Base-by-base conservation (phyloP, 2,888 invertebrate species). In the Nebria brevicollis region DNA sequence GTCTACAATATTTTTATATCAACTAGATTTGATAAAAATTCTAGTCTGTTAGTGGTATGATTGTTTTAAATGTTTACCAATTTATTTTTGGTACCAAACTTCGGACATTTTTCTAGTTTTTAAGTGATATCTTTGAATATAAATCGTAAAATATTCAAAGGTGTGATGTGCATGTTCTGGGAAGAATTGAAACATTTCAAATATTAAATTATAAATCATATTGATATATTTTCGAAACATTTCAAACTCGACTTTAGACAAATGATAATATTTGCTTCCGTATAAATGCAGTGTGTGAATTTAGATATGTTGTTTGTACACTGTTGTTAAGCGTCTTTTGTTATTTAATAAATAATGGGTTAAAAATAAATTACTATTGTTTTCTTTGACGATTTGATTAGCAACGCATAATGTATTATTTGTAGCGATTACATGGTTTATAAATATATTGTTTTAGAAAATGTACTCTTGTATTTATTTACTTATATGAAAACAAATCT, bases 1-100 rank as follows among this genome's bases (percentile, higher is more conserved):
- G 78, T 78, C 78, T 65, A 78, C 78, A 65, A 77, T 78, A 78
- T 78, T 78, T 78, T 78, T 78, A 65, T 78, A 78, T 78, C 78
- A 73, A 78, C 72, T 70, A 15, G 70, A 70, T 11, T 25, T 70
- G 70, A 70, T 25, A 70, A 73, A 64, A 65, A 20, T 73, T 78
- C 78, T 78, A 78, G 78, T 78, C 78, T 64, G 41, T 73, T 72
- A 78, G 54, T 75, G 41, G 65, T 54, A 13, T 54, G 54, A 54
- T 54, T 54, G 54, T 11, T 54, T 54, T 13, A 54, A 54, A 54
- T 7, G 8, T 54, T 54, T 8, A 54, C 54, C 54, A 13, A 54
- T 3, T 54, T 54, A 54, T 54, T 54, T 54, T 54, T 54, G 54
- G 54, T 54, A 54, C 54, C 54, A 8, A 8, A 54, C 11, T 54